Conservation (phyloP, 2,113 vertebrate species). For the Pimephales promelas region DNA sequence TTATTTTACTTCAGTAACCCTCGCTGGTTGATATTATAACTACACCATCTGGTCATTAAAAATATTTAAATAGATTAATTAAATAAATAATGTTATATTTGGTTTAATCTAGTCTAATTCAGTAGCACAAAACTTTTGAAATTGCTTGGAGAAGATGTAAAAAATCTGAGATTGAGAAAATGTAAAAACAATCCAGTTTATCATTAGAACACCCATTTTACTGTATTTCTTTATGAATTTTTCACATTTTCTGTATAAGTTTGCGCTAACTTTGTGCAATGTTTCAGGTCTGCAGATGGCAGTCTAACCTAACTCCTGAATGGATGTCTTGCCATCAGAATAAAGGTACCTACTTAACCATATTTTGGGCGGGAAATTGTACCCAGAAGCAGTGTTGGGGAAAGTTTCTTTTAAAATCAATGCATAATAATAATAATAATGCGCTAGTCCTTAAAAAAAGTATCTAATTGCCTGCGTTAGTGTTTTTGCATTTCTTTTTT, state of each 20-base stretch:
- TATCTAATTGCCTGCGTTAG: too few species aligned
- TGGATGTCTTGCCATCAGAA: too few species aligned
- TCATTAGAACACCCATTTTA: background rate
- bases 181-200: background rate
- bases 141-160: too few species aligned
- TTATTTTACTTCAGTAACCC: background rate
- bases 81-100: background rate
- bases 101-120: background rate
- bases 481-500: too few species aligned
- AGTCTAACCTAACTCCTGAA: background rate
- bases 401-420: too few species aligned
- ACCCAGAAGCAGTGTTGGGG: too few species aligned
- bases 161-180: too few species aligned
- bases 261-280: background rate
- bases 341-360: too few species aligned
- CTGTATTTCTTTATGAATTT: background rate
- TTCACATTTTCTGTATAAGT: background rate
- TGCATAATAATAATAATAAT: too few species aligned
- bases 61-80: background rate
- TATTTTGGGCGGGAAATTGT: too few species aligned
- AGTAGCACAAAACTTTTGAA: background rate
- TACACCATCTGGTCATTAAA: background rate
- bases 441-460: too few species aligned
- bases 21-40: background rate
- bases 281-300: conserved; percentile 1